Base-by-base conservation (phyloP, 2,113 vertebrate genomes). In the Dicerorhinus sumatrensis region DNA sequence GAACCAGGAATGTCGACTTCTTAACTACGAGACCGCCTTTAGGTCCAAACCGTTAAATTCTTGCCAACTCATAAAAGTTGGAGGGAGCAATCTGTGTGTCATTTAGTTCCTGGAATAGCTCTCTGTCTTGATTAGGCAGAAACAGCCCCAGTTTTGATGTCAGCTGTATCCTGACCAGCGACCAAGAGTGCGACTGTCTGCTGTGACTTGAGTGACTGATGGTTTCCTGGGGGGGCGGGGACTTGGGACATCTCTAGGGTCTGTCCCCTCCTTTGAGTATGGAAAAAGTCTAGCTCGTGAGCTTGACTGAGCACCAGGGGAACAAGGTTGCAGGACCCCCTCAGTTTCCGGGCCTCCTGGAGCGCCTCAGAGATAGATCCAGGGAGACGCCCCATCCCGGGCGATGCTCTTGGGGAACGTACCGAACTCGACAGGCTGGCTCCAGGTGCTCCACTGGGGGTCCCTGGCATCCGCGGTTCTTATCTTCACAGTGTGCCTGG, bases 361-460 rank as follows among this genome's bases (percentile, higher is more conserved):
- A 29, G 27, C 5, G 62, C 27, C 62, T 12, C 27, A 13, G 27
- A 27, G 27, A 63, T 29, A 10, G 12, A 63, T 25, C 10, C n/a
- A 2, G n/a, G n/a, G 8, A 4, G 21, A 0, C 10, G 48, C 8
- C 48, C 8, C 8, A 11, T 48, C 8, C 11, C 48, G 48, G 48
- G 48, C 48, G 48, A 48, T 12, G 48, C 48, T 48, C 48, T 48
- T 11, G 11, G 48, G 11, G 9, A 9, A 48, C 48, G 48, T 48
- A 48, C 98, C 98, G 16, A 99, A 98, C 8, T 95, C 89, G 0
- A 91, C 67, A 8, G 95, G 95, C 46, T 86, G 18, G 63, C 98
- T 99, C 98, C 98, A 99, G 56, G 95, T 56, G 0, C 98, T 95
- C 98, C 98, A 99, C 0, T 4, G 58, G 8, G 1, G 5, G 33